Conservation (phyloP, 1,140 invertebrate species). For the Diprion similis region DNA sequence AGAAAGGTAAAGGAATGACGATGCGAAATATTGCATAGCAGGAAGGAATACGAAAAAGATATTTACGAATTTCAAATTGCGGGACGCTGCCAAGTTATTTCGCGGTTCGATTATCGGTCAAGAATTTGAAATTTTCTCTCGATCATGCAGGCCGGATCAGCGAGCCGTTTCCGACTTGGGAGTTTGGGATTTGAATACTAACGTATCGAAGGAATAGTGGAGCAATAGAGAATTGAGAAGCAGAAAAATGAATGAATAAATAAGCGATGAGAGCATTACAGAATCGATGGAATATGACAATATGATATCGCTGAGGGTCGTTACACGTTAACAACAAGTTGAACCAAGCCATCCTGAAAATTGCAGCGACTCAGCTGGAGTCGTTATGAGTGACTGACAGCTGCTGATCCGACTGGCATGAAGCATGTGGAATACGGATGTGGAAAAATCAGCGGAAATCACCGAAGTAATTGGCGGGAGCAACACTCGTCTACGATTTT, state of each 20-base stretch:
- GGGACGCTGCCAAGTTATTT: background rate
- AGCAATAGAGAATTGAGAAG: too few relatives aligned
- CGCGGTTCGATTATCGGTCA: slow-evolving; percentile 1
- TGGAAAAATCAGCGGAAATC: background rate
- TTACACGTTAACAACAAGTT: background rate
- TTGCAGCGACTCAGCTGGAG: background rate
- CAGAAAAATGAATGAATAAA: too few relatives aligned
- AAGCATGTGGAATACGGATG: background rate
- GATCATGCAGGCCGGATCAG: background rate
- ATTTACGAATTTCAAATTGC: background rate
- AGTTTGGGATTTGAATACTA: background rate
- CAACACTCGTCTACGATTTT: background rate
- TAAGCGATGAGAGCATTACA: too few relatives aligned
- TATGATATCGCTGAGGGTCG: too few relatives aligned
- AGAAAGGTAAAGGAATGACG: too few relatives aligned
- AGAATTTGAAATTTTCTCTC: background rate
- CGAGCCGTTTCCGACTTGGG: background rate
- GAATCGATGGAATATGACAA: too few relatives aligned
- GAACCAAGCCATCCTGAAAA: background rate
- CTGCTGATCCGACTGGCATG: background rate
- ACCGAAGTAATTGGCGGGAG: background rate
- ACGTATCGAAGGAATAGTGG: background rate
- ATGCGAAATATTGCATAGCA: too few relatives aligned
- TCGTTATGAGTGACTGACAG: background rate
- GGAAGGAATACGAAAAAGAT: too few relatives aligned